phyloP scores from a whole-genome alignment of 2,113 vertebrate genomes.

The Sterrhoptilus dennistouni region DNA sequence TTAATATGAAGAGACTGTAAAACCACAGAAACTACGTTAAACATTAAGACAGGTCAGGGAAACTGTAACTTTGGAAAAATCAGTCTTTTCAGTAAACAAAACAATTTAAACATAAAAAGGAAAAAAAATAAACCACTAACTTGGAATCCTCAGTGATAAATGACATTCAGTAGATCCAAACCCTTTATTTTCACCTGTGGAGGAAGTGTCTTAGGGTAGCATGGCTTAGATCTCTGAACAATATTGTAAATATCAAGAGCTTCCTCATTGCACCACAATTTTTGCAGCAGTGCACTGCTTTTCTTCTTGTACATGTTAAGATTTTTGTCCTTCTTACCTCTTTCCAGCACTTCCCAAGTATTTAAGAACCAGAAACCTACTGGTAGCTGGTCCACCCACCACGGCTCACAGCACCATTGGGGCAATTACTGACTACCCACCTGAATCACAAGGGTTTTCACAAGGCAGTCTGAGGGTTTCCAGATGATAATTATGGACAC shows the following conservation, averaged over 20 bases:
- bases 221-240: neutral
- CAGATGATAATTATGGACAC: neutral
- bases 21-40: neutral
- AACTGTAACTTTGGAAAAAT: neutral
- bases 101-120: neutral
- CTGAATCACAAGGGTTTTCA: neutral
- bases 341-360: neutral
- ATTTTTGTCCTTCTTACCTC: neutral
- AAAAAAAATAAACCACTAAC: neutral
- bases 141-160: neutral
- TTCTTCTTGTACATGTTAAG: neutral
- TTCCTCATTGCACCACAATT: neutral
- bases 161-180: neutral
- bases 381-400: neutral
- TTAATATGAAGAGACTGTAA: constrained; percentile 58
- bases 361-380: neutral
- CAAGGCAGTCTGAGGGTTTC: neutral
- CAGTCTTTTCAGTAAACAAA: neutral
- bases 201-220: neutral
- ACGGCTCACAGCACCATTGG: accelerated
- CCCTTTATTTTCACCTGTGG: neutral
- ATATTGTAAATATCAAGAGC: neutral
- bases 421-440: neutral
- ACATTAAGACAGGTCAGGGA: neutral
- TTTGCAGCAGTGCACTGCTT: neutral